A percentile compares a stretch with the other conserved stretches of the same genome.
Conservation (phyloP, 2,113 vertebrate species). For the Recurvirostra avosetta region DNA sequence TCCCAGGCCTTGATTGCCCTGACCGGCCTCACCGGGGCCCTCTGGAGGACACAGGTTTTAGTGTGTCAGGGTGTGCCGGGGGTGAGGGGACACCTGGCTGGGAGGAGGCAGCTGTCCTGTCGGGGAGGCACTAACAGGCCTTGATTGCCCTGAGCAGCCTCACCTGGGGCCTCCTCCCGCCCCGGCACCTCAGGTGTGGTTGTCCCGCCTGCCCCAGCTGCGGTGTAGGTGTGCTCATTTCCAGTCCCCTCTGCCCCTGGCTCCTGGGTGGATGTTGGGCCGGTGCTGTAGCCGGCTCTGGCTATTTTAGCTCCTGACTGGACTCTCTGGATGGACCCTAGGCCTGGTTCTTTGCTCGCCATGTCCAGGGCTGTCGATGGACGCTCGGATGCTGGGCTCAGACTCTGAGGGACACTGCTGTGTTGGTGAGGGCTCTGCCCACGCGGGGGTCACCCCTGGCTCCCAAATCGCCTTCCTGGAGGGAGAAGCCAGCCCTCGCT, state of each 20-base stretch:
- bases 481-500: fast-evolving
- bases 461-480: fast-evolving
- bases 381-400: fast-evolving
- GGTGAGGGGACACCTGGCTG: fast-evolving
- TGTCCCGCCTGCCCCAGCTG: not conserved
- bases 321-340: not conserved
- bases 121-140: not conserved
- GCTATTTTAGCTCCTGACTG: no score
- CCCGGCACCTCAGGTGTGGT: not conserved
- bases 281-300: fast-evolving
- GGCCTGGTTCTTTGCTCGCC: fast-evolving
- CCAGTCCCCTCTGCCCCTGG: not conserved
- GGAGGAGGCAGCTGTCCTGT: not conserved
- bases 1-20: not conserved
- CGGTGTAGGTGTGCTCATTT: no score
- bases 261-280: fast-evolving
- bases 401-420: not conserved
- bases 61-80: no score
- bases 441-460: not conserved
- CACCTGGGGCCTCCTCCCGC: not conserved
- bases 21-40: fast-evolving
- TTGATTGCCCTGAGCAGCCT: not conserved
- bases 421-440: not conserved
- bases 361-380: not conserved
- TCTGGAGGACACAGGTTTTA: not conserved